Percentiles rank a stretch among this genome's conserved stretches.
Conservation (phyloP, 2,797 vertebrate genomes). For the Acanthopagrus latus region DNA sequence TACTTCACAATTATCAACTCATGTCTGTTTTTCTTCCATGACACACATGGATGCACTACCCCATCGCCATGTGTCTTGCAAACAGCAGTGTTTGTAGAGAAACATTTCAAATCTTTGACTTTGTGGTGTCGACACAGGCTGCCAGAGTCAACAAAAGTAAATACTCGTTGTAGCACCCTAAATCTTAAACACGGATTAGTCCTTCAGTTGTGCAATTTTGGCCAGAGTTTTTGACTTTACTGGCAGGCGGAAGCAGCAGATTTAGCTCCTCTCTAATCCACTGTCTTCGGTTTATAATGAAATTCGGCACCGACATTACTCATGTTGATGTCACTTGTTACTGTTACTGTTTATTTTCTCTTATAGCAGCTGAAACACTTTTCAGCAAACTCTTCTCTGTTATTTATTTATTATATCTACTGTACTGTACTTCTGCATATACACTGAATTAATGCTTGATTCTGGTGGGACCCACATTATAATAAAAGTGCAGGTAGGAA, state of each 20-base stretch:
- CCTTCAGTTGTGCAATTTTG: constrained; percentile 17
- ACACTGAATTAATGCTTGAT: neutral
- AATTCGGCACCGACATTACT: neutral
- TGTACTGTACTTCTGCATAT: neutral
- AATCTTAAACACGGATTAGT: neutral
- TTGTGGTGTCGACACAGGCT: too few relatives aligned
- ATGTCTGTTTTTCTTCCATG: too few relatives aligned
- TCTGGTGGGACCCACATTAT: neutral
- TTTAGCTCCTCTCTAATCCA: constrained; percentile 9
- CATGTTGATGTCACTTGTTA: neutral
- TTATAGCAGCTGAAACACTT: neutral
- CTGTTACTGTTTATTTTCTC: neutral
- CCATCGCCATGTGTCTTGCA: too few relatives aligned
- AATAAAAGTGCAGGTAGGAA: neutral
- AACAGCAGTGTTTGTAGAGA: too few relatives aligned
- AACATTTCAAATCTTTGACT: too few relatives aligned
- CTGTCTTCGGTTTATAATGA: neutral
- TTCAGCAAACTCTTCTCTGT: constrained; percentile 1
- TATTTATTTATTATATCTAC: neutral
- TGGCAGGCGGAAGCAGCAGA: neutral
- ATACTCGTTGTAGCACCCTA: too few relatives aligned
- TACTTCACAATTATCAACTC: too few relatives aligned
- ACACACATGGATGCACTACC: too few relatives aligned
- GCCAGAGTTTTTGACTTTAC: constrained; percentile 6
- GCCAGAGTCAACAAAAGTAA: too few relatives aligned